phyloP scores from a whole-genome alignment of 2,113 vertebrate genomes.

The Stegastes partitus region DNA sequence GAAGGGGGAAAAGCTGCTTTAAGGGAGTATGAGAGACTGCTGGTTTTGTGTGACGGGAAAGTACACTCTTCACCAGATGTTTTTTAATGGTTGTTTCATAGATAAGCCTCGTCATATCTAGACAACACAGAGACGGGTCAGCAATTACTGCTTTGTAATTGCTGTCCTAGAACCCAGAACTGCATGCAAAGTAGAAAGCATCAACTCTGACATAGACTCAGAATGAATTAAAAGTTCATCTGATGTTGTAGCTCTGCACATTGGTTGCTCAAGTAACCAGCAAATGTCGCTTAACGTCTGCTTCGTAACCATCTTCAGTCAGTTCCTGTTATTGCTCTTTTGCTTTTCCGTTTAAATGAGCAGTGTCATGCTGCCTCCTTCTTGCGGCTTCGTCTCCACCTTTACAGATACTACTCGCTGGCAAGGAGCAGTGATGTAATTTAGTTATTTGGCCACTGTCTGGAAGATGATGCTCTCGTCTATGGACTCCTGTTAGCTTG shows the following conservation, averaged over 20 bases:
- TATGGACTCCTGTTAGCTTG: background rate
- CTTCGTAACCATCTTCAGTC: background rate
- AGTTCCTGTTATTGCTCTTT: background rate
- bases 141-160: conserved; percentile 3
- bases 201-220: background rate
- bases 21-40: conserved; percentile 33
- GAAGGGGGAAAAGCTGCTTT: conserved; percentile 31
- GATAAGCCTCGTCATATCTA: conserved; percentile 46
- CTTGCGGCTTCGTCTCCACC: conserved; percentile 19
- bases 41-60: conserved; percentile 55
- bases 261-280: background rate
- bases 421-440: conserved; percentile 31
- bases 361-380: background rate
- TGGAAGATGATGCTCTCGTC: conserved; percentile 21
- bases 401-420: conserved; percentile 18
- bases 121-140: conserved; percentile 26
- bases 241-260: background rate
- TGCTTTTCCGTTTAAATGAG: conserved; percentile 2
- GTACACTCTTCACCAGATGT: conserved; percentile 67
- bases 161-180: background rate
- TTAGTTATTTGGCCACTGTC: conserved; percentile 28
- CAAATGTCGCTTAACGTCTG: background rate
- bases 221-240: background rate
- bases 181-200: background rate
- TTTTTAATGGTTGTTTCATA: conserved; percentile 60